Percentiles rank a stretch among this genome's conserved stretches.
phyloP scores from a whole-genome alignment of 1,140 invertebrate species.

The Tyrophagus putrescentiae region DNA sequence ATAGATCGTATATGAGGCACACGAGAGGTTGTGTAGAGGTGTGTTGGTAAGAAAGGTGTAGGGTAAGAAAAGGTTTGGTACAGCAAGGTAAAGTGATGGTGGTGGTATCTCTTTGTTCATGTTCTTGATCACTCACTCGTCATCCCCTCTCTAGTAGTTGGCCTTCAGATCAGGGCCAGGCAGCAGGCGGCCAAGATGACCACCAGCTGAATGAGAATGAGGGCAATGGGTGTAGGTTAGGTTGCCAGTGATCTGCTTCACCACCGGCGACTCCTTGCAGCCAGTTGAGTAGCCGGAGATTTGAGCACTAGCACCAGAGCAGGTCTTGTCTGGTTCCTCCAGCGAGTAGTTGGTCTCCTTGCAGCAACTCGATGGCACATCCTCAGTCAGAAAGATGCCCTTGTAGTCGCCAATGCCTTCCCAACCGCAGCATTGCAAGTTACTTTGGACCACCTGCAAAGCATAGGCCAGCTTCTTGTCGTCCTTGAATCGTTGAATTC shows the following conservation, averaged over 20 bases:
- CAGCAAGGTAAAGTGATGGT: too few species aligned
- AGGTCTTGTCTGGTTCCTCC: neutral
- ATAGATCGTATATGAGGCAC: too few species aligned
- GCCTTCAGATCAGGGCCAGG: neutral
- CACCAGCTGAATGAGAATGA: neutral
- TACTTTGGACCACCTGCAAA: neutral
- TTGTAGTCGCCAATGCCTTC: neutral
- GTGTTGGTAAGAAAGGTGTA: too few species aligned
- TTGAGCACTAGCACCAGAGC: neutral
- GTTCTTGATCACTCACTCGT: neutral
- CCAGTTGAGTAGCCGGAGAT: neutral
- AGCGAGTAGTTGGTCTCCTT: neutral
- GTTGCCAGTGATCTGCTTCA: neutral
- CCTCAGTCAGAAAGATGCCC: neutral
- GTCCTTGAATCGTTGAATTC: neutral
- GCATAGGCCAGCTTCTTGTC: neutral
- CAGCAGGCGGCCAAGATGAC: conserved; percentile 1
- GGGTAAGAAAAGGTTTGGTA: too few species aligned
- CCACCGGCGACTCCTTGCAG: conserved; percentile 3
- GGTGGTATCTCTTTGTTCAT: neutral
- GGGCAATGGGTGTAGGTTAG: conserved; percentile 10
- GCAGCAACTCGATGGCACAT: neutral
- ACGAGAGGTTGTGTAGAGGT: too few species aligned
- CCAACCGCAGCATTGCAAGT: neutral
- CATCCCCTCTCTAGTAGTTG: neutral